Base-by-base conservation (phyloP, 2,113 vertebrate genomes). In the Ginglymostoma cirratum region DNA sequence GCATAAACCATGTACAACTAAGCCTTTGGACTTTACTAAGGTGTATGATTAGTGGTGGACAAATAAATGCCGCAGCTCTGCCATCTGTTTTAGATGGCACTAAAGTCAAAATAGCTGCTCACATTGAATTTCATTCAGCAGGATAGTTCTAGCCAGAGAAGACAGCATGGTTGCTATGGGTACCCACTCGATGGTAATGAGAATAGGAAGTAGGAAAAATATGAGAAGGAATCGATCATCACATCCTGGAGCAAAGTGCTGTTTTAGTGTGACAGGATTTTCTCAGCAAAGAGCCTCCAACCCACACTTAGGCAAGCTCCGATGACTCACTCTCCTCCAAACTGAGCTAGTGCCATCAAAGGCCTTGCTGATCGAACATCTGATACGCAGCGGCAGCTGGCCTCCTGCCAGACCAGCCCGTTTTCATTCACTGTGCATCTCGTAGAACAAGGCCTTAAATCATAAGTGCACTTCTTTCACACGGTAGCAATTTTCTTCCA, bases 281-380 rank as follows among this genome's bases (percentile, higher is more conserved):
- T 93, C 89, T 93, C 89, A 93, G 89, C 34, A 93, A 93, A 66
- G 61, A 67, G 89, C 61, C 89, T 93, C 34, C 17, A 93, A 34
- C 89, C 89, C 61, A 93, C 61, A 93, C 61, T 93, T 67, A 93
- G 89, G 89, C 89, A 66, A 67, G 89, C 89, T 38, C 66, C 34
- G 15, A n/a, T 93, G 89, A 93, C 61, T 93, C 89, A 93, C 12
- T 93, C 42, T 23, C 34, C 89, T 93, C 89, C 19, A 38, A 66
- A 93, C 89, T 38, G 89, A 93, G 89, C 65, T 34, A 93, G 34
- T 66, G 61, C 89, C 89, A 93, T 93, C 89, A 93, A 93, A 93
- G 61, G 30, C 61, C 61, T 93, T 21, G 61, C 89, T 38, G 30
- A 38, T 19, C 66, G 61, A 93, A 93, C 61, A 93, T 67, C 89